These are phyloP conservation scores for Helobdella robusta DNA, from an alignment of 2,888 invertebrate species.

Conservation along the genomic window DNA sequence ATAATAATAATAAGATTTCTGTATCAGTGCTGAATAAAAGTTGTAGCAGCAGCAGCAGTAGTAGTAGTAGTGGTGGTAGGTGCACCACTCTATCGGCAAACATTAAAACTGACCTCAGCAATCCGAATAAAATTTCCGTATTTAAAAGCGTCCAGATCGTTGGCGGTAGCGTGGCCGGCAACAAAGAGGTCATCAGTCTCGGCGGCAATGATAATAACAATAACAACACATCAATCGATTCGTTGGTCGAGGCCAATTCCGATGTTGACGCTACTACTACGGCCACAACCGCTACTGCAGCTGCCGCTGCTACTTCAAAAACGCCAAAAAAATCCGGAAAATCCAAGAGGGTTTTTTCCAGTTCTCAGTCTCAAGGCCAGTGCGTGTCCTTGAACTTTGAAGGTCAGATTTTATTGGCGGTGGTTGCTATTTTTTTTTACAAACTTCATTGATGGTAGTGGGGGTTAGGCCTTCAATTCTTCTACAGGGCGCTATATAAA, in stretches of 20 bases:
- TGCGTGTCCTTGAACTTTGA: not conserved
- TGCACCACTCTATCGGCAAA: no score
- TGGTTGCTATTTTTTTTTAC: not conserved
- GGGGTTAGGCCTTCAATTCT: not conserved
- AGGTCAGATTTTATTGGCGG: not conserved
- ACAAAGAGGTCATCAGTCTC: no score
- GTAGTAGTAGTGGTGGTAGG: no score
- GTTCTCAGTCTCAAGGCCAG: conserved; percentile 6
- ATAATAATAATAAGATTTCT: no score
- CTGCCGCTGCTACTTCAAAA: not conserved
- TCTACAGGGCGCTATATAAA: not conserved
- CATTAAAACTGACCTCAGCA: no score
- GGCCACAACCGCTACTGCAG: not conserved
- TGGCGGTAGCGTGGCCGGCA: no score
- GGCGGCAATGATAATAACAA: no score
- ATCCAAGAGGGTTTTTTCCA: not conserved
- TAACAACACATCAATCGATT: conserved; percentile 21
- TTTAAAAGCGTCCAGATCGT: no score
- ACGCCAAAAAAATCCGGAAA: not conserved
- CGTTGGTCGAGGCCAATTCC: conserved; percentile 22
- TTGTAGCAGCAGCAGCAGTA: no score
- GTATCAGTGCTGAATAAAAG: no score
- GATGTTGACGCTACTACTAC: conserved; percentile 2
- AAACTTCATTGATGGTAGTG: not conserved
- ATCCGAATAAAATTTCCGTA: no score